Evolutionary conservation across 2,888 invertebrate genomes (phyloP).

Genomic region (Drosophila ezoana): DNA sequence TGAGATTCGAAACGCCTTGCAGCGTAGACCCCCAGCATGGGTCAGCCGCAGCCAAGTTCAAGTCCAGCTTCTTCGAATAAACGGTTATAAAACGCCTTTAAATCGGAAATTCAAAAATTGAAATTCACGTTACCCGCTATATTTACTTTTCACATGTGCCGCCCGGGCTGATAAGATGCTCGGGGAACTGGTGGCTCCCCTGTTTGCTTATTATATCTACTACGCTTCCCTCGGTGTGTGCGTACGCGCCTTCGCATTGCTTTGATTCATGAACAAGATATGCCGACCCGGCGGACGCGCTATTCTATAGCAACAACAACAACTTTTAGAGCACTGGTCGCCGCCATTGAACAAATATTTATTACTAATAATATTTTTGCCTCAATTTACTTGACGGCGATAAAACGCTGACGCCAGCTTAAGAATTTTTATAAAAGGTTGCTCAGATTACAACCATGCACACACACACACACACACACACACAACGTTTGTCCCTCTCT

Average conservation of each 20-base stretch:
- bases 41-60: constrained; percentile 46
- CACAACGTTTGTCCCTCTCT: background rate
- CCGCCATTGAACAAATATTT: constrained; percentile 70
- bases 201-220: constrained; percentile 48
- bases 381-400: constrained; percentile 40
- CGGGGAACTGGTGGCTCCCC: constrained; percentile 25
- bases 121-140: constrained; percentile 27
- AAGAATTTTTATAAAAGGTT: constrained; percentile 42
- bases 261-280: constrained; percentile 55
- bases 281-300: constrained; percentile 12
- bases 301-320: constrained; percentile 15
- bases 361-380: constrained; percentile 57
- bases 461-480: background rate
- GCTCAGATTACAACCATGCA: constrained; percentile 46
- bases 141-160: constrained; percentile 64
- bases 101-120: too few relatives aligned
- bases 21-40: background rate
- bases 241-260: constrained; percentile 26
- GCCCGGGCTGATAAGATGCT: constrained; percentile 48
- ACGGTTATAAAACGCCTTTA: background rate
- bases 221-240: constrained; percentile 14
- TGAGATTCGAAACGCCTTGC: constrained; percentile 14
- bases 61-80: constrained; percentile 51
- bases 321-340: constrained; percentile 13
- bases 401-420: constrained; percentile 62